phyloP scores from a whole-genome alignment of 2,888 invertebrate species.

The Eristalis arbustorum region DNA sequence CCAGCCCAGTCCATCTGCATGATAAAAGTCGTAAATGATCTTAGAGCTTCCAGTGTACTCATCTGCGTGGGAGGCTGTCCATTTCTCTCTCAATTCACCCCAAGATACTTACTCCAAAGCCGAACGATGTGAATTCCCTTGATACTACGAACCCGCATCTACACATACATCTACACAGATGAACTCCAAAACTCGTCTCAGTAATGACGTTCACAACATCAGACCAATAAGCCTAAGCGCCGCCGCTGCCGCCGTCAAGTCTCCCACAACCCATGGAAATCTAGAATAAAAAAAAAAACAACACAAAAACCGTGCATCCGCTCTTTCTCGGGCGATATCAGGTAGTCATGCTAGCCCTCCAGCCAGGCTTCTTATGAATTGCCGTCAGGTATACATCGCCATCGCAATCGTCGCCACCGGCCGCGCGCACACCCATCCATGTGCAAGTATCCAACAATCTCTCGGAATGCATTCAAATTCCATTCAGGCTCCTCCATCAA shows the following conservation, averaged over 20 bases:
- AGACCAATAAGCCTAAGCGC: slow-evolving; percentile 17
- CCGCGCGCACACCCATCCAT: background rate
- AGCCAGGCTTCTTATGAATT: background rate
- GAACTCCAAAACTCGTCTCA: background rate
- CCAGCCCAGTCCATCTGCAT: background rate
- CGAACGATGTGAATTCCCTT: background rate
- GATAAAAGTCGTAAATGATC: background rate
- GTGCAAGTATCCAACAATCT: slow-evolving; percentile 1
- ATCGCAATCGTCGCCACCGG: background rate
- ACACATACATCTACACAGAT: background rate
- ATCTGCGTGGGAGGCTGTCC: background rate
- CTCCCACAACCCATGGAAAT: background rate
- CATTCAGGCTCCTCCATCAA: slow-evolving; percentile 53
- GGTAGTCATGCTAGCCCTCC: background rate
- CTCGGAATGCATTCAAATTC: slow-evolving; percentile 56
- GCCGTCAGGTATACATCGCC: background rate
- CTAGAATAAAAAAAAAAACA: background rate
- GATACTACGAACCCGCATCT: background rate
- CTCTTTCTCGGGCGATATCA: background rate
- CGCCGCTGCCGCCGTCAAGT: background rate
- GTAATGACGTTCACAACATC: slow-evolving; percentile 1
- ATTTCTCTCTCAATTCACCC: background rate
- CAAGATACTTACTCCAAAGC: background rate
- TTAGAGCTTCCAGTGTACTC: background rate
- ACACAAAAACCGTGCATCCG: background rate